phyloP scores from a whole-genome alignment of 92 coral and sea anemone species.

The Desmophyllum pertusum region DNA sequence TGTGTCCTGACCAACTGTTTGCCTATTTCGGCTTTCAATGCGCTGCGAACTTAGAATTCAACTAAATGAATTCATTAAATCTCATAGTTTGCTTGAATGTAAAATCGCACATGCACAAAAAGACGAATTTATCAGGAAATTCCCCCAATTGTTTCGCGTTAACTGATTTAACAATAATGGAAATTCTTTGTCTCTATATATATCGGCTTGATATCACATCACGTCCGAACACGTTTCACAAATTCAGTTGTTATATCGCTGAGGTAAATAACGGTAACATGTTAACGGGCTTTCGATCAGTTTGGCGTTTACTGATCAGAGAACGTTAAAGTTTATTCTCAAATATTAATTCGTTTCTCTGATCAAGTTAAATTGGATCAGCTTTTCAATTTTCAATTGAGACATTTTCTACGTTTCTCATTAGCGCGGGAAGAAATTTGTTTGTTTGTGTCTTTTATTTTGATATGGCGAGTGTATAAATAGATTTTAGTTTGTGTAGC shows the following conservation, averaged over 20 bases:
- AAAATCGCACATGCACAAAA: background rate
- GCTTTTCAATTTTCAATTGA: slow-evolving; percentile 10
- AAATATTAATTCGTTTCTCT: background rate
- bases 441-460: background rate
- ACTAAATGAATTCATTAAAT: background rate
- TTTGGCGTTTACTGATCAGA: background rate
- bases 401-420: background rate
- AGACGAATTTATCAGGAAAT: background rate
- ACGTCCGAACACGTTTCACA: background rate
- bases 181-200: background rate
- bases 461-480: background rate
- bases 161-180: slow-evolving; percentile 1
- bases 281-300: background rate
- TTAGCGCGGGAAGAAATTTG: background rate
- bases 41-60: background rate
- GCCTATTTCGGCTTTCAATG: background rate
- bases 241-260: too few species aligned
- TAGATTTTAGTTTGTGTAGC: slow-evolving; percentile 6
- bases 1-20: background rate
- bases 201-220: background rate
- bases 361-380: background rate
- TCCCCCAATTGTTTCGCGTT: background rate
- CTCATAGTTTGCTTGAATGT: background rate
- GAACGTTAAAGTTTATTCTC: background rate
- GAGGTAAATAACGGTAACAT: background rate